A percentile compares a stretch with the other conserved stretches of the same genome.
These are phyloP conservation scores for Iphiclides podalirius DNA, from an alignment of 2,888 invertebrate genomes.

Conservation along the genomic window DNA sequence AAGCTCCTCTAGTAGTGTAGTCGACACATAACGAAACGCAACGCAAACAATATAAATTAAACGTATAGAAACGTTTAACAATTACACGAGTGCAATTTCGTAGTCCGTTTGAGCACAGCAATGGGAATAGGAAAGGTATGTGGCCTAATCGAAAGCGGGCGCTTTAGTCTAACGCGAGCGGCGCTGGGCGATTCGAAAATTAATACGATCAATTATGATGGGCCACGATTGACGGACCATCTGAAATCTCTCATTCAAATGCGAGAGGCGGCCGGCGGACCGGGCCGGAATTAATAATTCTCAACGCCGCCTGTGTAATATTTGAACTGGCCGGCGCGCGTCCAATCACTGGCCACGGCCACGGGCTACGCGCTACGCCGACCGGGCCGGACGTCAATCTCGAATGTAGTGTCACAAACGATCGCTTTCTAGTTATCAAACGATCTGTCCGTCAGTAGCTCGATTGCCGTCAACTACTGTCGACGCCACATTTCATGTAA, in stretches of 20 bases:
- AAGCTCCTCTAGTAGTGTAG: too few species aligned
- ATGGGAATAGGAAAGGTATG: too few species aligned
- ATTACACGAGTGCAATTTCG: too few species aligned
- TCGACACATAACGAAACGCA: too few species aligned
- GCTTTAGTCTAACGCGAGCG: conserved; percentile 9
- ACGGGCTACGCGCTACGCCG: conserved; percentile 23
- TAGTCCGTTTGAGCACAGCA: too few species aligned
- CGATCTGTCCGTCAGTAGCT: background rate
- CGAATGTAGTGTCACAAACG: conserved; percentile 23
- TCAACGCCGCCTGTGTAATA: conserved; percentile 40
- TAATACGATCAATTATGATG: conserved; percentile 54
- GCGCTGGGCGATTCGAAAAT: conserved; percentile 36
- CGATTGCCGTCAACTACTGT: too few species aligned
- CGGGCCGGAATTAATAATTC: conserved; percentile 38
- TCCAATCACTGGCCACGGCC: conserved; percentile 41
- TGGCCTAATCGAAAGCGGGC: conserved; percentile 4
- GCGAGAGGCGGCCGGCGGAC: conserved; percentile 39
- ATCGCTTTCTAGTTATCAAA: conserved; percentile 15
- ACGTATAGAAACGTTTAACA: too few species aligned
- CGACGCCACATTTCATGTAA: too few species aligned
- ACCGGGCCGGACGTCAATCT: conserved; percentile 21
- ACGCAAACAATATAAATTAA: too few species aligned
- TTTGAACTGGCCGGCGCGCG: conserved; percentile 43
- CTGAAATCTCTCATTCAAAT: conserved; percentile 60
- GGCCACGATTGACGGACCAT: conserved; percentile 48